phyloP scores from a whole-genome alignment of 2,797 vertebrate genomes.

The Brachyrhaphis roseni region DNA sequence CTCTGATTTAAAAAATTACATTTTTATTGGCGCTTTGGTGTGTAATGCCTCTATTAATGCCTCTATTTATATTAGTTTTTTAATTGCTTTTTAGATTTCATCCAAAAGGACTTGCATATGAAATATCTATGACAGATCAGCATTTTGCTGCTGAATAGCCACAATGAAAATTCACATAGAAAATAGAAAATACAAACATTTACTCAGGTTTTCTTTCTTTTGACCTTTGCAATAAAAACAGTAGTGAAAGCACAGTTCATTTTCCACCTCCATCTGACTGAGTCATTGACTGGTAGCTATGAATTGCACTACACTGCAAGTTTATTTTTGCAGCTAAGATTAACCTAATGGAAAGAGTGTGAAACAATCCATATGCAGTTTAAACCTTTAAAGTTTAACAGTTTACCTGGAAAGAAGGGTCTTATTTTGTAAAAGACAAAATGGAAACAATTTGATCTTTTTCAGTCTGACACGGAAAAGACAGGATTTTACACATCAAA shows the following conservation, averaged over 20 bases:
- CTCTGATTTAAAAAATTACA: background rate
- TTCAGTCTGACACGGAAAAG: slow-evolving; percentile 28
- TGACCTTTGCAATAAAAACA: background rate
- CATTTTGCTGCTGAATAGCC: background rate
- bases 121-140: background rate
- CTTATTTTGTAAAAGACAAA: slow-evolving; percentile 34
- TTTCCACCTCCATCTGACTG: slow-evolving; percentile 13
- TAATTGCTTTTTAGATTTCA: background rate
- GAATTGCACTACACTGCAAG: slow-evolving; percentile 8
- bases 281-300: slow-evolving; percentile 12
- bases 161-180: background rate
- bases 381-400: slow-evolving; percentile 18
- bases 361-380: slow-evolving; percentile 11
- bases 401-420: slow-evolving; percentile 35
- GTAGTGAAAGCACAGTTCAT: slow-evolving; percentile 7
- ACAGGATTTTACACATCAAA: slow-evolving; percentile 29
- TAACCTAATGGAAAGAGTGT: background rate
- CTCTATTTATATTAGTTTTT: background rate
- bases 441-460: slow-evolving; percentile 35
- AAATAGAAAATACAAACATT: background rate
- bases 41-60: background rate
- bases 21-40: background rate
- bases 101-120: background rate
- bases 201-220: background rate
- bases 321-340: slow-evolving; percentile 12